Percentiles rank a stretch among this genome's conserved stretches.
Conservation (phyloP, 2,888 invertebrate genomes). For the Leucoptera coffeella region DNA sequence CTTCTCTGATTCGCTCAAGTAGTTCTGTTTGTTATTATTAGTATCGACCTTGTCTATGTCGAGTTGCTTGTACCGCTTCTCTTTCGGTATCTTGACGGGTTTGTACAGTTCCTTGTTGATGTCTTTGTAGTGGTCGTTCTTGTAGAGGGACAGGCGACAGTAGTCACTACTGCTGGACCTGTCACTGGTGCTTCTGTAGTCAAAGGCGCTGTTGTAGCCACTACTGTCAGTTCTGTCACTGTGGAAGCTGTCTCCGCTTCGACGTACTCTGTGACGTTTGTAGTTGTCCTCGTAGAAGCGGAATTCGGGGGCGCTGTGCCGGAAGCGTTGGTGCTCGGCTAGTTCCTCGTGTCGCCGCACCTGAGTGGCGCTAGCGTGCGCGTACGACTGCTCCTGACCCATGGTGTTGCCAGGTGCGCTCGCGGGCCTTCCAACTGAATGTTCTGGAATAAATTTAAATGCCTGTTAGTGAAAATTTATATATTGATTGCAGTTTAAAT, state of each 20-base stretch:
- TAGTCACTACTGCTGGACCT: conserved; percentile 34
- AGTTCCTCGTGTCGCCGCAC: conserved; percentile 19
- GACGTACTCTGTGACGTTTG: conserved; percentile 25
- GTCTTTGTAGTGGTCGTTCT: conserved; percentile 45
- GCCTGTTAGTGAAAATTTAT: background rate
- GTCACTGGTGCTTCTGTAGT: conserved; percentile 22
- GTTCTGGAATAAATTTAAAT: conserved; percentile 27
- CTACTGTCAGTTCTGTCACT: conserved; percentile 39
- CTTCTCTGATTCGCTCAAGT: conserved; percentile 33
- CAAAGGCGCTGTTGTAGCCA: conserved; percentile 33
- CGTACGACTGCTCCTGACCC: conserved; percentile 44
- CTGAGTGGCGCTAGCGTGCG: conserved; percentile 24
- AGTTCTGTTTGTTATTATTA: conserved; percentile 25
- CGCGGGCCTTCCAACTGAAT: conserved; percentile 17
- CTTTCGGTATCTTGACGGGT: conserved; percentile 43
- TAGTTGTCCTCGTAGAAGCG: conserved; percentile 15
- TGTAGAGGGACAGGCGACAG: conserved; percentile 40
- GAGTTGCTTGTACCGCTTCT: conserved; percentile 37
- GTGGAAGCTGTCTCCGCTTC: conserved; percentile 36
- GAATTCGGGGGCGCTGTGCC: conserved; percentile 11
- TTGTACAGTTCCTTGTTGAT: conserved; percentile 42
- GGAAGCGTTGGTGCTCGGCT: conserved; percentile 24
- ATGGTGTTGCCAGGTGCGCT: conserved; percentile 20
- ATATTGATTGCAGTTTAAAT: too few relatives aligned
- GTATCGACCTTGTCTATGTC: conserved; percentile 23